A percentile compares a stretch with the other conserved stretches of the same genome.
Evolutionary conservation across 2,113 vertebrate species (phyloP).

Genomic region (Rhynchomys soricoides): DNA sequence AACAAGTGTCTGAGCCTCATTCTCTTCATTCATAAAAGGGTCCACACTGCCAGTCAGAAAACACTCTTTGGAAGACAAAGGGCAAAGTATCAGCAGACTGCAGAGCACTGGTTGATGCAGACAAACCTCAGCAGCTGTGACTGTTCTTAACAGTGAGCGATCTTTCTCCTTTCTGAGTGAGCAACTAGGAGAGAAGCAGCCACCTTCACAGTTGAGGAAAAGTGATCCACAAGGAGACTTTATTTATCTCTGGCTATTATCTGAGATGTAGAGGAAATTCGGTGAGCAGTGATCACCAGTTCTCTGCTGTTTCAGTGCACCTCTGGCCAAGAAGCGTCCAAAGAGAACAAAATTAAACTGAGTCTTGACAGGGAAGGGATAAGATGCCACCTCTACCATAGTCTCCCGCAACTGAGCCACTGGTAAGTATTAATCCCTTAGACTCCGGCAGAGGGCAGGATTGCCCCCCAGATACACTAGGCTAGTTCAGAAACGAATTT

Average conservation of each 20-base stretch:
- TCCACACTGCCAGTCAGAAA: neutral
- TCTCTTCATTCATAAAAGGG: neutral
- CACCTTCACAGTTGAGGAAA: neutral
- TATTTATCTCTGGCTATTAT: neutral
- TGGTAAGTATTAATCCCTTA: neutral
- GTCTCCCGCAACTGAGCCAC: too few relatives aligned
- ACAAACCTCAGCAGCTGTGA: neutral
- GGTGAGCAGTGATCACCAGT: neutral
- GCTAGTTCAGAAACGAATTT: neutral
- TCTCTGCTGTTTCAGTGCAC: neutral
- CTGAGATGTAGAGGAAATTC: neutral
- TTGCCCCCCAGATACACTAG: neutral
- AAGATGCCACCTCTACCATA: neutral
- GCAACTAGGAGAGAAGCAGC: neutral
- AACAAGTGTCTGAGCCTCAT: neutral
- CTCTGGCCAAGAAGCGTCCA: neutral
- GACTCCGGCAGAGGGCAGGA: slow-evolving; percentile 81
- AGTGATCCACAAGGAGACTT: neutral
- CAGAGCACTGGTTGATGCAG: neutral
- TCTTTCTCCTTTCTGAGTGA: neutral
- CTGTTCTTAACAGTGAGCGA: neutral
- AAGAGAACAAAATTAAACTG: neutral
- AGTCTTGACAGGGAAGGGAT: neutral
- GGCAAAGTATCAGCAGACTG: neutral
- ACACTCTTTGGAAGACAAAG: neutral